phyloP scores from a whole-genome alignment of 2,797 vertebrate species.

The Prionace glauca region DNA sequence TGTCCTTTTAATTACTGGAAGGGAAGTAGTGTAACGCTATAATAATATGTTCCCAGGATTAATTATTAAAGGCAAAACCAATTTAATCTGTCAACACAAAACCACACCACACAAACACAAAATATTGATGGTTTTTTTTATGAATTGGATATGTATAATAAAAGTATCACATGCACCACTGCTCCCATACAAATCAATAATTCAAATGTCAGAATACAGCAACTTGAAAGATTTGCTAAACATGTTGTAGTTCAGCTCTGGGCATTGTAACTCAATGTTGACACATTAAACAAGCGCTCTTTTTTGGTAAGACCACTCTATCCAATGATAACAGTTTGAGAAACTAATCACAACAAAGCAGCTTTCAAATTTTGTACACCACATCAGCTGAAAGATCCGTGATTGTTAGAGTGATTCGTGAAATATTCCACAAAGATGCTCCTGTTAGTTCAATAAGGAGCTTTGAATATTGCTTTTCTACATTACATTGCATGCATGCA shows the following conservation, averaged over 20 bases:
- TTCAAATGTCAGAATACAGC: not conserved
- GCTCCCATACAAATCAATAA: conserved; percentile 36
- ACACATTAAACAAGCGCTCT: not conserved
- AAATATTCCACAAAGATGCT: not conserved
- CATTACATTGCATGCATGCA: not conserved
- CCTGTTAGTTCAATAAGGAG: not conserved
- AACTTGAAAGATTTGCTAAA: conserved; percentile 28
- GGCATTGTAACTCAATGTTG: not conserved
- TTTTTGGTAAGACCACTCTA: not conserved
- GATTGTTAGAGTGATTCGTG: not conserved
- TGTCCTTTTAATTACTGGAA: conserved; percentile 36
- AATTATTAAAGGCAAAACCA: conserved; percentile 35
- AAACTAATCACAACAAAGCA: not conserved
- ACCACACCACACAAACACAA: conserved; percentile 12
- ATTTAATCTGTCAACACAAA: conserved; percentile 34
- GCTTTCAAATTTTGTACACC: not conserved
- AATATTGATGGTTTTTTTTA: conserved; percentile 34
- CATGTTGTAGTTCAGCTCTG: not conserved
- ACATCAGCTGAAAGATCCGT: not conserved
- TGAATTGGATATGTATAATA: conserved; percentile 36
- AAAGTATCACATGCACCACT: conserved; percentile 28
- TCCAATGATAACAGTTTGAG: not conserved
- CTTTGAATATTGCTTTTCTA: not conserved
- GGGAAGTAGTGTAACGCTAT: conserved; percentile 4
- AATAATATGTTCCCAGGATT: conserved; percentile 34